A percentile compares a stretch with the other conserved stretches of the same genome.
Evolutionary conservation across 2,888 invertebrate species (phyloP).

Genomic region (Cantharis lateralis): DNA sequence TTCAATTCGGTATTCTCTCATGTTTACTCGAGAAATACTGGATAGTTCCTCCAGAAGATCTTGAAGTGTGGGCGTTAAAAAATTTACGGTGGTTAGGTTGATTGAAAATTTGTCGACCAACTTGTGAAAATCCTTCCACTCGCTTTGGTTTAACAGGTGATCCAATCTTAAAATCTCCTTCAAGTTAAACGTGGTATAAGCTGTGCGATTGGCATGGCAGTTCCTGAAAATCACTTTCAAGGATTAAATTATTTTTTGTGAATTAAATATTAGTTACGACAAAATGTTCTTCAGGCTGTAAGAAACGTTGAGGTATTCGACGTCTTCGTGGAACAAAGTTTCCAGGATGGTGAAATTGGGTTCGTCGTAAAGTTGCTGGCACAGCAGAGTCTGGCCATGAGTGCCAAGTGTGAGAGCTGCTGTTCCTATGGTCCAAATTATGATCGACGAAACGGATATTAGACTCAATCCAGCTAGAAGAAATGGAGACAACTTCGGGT

Average conservation of each 20-base stretch:
- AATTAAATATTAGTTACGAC: slow-evolving; percentile 48
- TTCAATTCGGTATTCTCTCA: slow-evolving; percentile 61
- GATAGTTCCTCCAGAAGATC: slow-evolving; percentile 63
- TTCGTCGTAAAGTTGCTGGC: slow-evolving; percentile 71
- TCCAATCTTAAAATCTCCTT: slow-evolving; percentile 72
- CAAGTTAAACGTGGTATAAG: slow-evolving; percentile 75
- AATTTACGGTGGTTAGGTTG: slow-evolving; percentile 62
- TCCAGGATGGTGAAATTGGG: slow-evolving; percentile 60
- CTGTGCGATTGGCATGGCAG: slow-evolving; percentile 72
- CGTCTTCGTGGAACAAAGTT: background rate
- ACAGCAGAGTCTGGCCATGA: slow-evolving; percentile 72
- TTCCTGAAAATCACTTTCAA: slow-evolving; percentile 59
- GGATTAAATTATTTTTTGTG: background rate
- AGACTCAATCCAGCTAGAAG: slow-evolving; percentile 59
- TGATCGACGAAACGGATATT: slow-evolving; percentile 63
- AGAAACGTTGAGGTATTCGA: slow-evolving; percentile 54
- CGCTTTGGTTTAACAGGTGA: slow-evolving; percentile 66
- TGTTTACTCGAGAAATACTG: slow-evolving; percentile 63
- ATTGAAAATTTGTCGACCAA: slow-evolving; percentile 61
- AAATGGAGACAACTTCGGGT: slow-evolving; percentile 50
- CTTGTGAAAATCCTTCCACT: slow-evolving; percentile 65
- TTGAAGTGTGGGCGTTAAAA: slow-evolving; percentile 64
- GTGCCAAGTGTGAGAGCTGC: slow-evolving; percentile 65
- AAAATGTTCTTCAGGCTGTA: slow-evolving; percentile 61
- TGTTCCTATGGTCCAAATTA: slow-evolving; percentile 65